Conservation (phyloP, 1,140 invertebrate genomes). For the Melitaea cinxia region DNA sequence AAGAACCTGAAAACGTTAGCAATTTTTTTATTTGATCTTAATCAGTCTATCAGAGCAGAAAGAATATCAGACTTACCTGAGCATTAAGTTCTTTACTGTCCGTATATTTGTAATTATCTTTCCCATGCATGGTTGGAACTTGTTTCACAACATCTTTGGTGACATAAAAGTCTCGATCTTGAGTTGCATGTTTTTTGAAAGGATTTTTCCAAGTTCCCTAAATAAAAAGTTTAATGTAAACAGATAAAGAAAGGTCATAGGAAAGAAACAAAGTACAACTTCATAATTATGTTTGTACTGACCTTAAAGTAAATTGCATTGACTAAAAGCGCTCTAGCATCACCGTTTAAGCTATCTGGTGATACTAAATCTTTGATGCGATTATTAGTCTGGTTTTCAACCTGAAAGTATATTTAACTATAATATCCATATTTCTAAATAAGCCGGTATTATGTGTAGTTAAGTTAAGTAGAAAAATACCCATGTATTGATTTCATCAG, state of each 20-base stretch:
- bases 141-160: conserved; percentile 49
- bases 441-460: too few species aligned
- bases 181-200: conserved; percentile 47
- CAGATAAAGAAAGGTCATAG: neutral
- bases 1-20: conserved; percentile 45
- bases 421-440: too few species aligned
- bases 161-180: conserved; percentile 57
- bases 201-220: conserved; percentile 62
- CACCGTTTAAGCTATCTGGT: conserved; percentile 71
- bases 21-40: too few species aligned
- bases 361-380: conserved; percentile 87
- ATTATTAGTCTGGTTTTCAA: conserved; percentile 86
- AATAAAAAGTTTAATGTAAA: conserved; percentile 15
- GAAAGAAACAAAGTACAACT: neutral
- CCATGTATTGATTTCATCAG: conserved; percentile 72
- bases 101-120: conserved; percentile 49
- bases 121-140: conserved; percentile 59
- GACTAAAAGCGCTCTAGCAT: conserved; percentile 85
- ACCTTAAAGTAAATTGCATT: conserved; percentile 69
- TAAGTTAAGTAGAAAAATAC: conserved; percentile 76
- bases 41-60: neutral
- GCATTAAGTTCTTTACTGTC: conserved; percentile 59
- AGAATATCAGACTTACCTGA: conserved; percentile 42
- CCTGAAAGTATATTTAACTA: conserved; percentile 60
- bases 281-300: too few species aligned